These are phyloP conservation scores for Drosophila dives DNA, from an alignment of 2,888 invertebrate species.

Conservation along the genomic window DNA sequence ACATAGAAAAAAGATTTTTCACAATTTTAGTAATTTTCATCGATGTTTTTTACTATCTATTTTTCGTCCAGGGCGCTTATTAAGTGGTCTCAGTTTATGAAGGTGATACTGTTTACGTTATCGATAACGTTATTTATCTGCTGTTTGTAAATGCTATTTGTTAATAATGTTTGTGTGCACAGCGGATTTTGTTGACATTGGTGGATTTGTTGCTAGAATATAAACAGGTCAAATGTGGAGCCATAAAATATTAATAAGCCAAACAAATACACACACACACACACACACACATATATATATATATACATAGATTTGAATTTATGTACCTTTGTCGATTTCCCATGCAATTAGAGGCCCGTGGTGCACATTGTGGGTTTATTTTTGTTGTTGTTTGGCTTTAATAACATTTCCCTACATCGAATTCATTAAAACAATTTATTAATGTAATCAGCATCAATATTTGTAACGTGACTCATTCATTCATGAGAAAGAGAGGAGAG, in stretches of 20 bases:
- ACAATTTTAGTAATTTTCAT: constrained; percentile 9
- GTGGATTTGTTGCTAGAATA: constrained; percentile 43
- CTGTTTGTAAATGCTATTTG: constrained; percentile 8
- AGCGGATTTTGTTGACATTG: constrained; percentile 41
- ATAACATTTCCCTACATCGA: constrained; percentile 41
- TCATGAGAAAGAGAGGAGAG: neutral
- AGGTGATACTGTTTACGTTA: constrained; percentile 44
- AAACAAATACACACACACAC: neutral
- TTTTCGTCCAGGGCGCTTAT: neutral
- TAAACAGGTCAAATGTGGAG: constrained; percentile 47
- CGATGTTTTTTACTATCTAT: constrained; percentile 3
- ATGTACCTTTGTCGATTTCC: constrained; percentile 14
- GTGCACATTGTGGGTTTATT: constrained; percentile 3
- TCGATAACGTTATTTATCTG: constrained; percentile 31
- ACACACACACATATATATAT: neutral
- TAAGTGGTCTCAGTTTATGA: constrained; percentile 14
- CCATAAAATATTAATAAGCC: constrained; percentile 12
- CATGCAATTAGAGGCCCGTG: constrained; percentile 47
- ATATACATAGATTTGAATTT: neutral
- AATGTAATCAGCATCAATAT: constrained; percentile 2
- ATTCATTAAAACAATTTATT: constrained; percentile 23
- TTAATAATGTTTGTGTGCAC: neutral
- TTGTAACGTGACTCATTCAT: constrained; percentile 33
- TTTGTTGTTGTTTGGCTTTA: constrained; percentile 2
- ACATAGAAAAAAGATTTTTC: neutral